Base-by-base conservation (phyloP, 2,113 vertebrate species). In the Scatophagus argus region DNA sequence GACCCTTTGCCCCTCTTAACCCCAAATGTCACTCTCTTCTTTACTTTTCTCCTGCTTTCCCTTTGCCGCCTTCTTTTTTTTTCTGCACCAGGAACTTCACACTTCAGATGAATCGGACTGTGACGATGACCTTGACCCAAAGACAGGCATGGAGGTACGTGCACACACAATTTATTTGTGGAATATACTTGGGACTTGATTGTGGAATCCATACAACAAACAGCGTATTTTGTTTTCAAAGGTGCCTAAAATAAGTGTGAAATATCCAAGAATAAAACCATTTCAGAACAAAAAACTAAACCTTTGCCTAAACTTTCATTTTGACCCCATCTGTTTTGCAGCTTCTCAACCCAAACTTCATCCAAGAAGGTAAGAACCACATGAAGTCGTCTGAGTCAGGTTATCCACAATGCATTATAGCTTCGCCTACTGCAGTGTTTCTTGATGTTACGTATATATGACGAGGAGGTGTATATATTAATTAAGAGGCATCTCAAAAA, bases 281-380 rank as follows among this genome's bases (percentile, higher is more conserved):
- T 56, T 34, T n/a, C 13, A 21, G 2, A 9, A 8, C n/a, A n/a
- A n/a, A 16, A 14, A 44, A 59, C 38, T 44, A 36, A 78, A 64
- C 23, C 32, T 27, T n/a, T 17, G 11, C 3, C 1, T 16, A 2
- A 55, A 62, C 34, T 51, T 43, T 29, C 13, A 9, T 39, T 76
- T 34, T 51, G 6, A 68, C 49, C 44, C 60, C 7, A 0, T 79
- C 56, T 91, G 27, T 79, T 83, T 91, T 88, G 11, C 96, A 99
- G 98, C 96, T 99, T 89, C 95, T 99, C 91, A 99, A 99, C 93
- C 98, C 98, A 66, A 99, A 99, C 95, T 99, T 99, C 94, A 99
- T 99, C 91, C 97, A 99, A 90, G 96, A 99, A 97, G 98, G 98
- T 99, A 92, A 96, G 96, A 94, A 82, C 65, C 49, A 1, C 13